phyloP scores from a whole-genome alignment of 2,113 vertebrate species.

The Perognathus longimembris region DNA sequence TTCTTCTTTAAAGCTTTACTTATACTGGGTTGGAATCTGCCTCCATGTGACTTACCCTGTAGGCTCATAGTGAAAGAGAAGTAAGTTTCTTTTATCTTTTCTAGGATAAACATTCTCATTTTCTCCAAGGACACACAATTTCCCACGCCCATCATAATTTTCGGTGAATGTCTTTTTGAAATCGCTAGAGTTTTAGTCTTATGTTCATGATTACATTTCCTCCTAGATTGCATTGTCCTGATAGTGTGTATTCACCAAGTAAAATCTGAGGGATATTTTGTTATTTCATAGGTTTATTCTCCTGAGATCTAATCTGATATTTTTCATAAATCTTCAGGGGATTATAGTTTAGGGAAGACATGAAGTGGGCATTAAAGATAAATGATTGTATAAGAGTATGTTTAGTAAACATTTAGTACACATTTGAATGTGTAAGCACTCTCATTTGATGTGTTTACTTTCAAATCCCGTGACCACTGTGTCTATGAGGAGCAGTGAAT shows the following conservation, averaged over 20 bases:
- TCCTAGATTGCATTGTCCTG: not conserved
- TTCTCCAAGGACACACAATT: not conserved
- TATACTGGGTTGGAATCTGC: not conserved
- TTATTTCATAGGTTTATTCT: not conserved
- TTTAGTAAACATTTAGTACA: constrained; percentile 62
- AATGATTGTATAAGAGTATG: constrained; percentile 12
- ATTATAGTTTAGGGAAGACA: constrained; percentile 37
- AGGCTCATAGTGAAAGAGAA: not conserved
- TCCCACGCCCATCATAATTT: constrained; percentile 9
- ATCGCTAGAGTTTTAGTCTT: not conserved
- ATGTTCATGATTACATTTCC: not conserved
- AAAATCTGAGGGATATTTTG: not conserved
- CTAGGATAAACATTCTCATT: not conserved
- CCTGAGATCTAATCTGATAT: constrained; percentile 17
- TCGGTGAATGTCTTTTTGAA: constrained; percentile 51
- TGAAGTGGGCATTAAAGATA: constrained; percentile 25
- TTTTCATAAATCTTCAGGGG: constrained; percentile 1
- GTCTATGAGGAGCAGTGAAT: too few species aligned
- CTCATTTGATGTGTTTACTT: too few species aligned
- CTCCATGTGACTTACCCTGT: not conserved
- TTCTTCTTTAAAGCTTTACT: not conserved
- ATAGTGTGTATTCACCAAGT: constrained; percentile 10
- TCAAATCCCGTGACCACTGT: too few species aligned
- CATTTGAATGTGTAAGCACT: too few species aligned
- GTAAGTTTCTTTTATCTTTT: not conserved